These are phyloP conservation scores for Tympanoctomys barrerae DNA, from an alignment of 2,797 vertebrate genomes.

Conservation along the genomic window DNA sequence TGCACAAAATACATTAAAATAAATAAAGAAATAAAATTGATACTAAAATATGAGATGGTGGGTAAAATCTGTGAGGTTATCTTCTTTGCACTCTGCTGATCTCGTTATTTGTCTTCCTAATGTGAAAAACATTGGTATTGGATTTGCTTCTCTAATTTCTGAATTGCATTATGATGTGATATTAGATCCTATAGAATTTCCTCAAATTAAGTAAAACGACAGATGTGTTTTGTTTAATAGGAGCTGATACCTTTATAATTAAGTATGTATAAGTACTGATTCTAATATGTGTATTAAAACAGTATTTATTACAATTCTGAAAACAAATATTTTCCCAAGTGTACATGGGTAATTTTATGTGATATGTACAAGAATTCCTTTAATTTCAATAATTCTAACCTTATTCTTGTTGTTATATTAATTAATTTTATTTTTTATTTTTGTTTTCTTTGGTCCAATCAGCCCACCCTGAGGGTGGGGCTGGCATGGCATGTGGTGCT, in stretches of 20 bases:
- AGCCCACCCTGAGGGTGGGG: too few relatives aligned
- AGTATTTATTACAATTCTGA: background rate
- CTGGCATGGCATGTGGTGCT: too few relatives aligned
- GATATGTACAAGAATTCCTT: background rate
- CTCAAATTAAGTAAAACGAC: background rate
- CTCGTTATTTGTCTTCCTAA: background rate
- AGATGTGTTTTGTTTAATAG: constrained; percentile 35
- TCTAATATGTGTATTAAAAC: background rate
- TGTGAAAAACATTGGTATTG: background rate
- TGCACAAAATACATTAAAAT: too few relatives aligned
- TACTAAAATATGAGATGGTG: background rate
- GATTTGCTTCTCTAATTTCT: background rate
- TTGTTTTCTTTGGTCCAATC: too few relatives aligned
- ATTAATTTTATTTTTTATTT: background rate
- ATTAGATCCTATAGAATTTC: background rate
- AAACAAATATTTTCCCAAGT: background rate
- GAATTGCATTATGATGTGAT: background rate
- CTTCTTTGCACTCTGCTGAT: background rate
- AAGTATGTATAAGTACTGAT: background rate
- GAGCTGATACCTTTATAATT: background rate
- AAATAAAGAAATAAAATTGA: background rate
- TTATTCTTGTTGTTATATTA: background rate
- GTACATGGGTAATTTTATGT: background rate
- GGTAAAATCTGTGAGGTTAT: background rate
- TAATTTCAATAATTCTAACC: background rate